Evolutionary conservation across 1,140 invertebrate species (phyloP), one percentile per base, ranked within the genome.

Genomic region (Bombus sylvicola): DNA sequence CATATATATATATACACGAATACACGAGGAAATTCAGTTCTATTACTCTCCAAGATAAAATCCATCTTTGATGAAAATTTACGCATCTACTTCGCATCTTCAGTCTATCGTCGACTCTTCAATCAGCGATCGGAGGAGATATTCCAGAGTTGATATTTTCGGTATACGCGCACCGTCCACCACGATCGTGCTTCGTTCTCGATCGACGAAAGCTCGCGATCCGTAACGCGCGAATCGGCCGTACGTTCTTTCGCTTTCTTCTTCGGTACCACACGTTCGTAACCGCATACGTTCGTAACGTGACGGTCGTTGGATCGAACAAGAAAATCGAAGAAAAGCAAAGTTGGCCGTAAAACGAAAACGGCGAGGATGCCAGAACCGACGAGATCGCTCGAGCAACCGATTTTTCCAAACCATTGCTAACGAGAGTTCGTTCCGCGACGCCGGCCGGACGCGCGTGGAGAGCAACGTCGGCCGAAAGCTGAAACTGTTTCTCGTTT

Each of bases 21-120:
- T 39, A 72, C 76, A 73, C 64, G 62, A 88, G 85, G 66, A 84
- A 34, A 88, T 72, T 89, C 77, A 78, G 73, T 89, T 92, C 82
- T 85, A 47, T 41, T 47, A 89, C 73, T 91, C 79, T 91, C 89
- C 88, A 87, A 87, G 78, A 91, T 83, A 86, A 81, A 89, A 91
- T 90, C 81, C 87, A 91, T 87, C 43, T 87, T 88, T 83, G 80
- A 77, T 81, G 37, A 69, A 81, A 88, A 41, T 86, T 90, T 53
- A 88, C 86, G 81, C 87, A 90, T 88, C 80, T 75, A 86, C 86
- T 87, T 88, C 84, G 94, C 93, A 62, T n/a, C 47, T 53, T 53
- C 47, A 53, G 94, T 95, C 94, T 95, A 95, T 95, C 94, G 94
- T 93, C 94, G 94, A 95, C 94, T 95, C 94, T 92, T 94, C 94